Percentiles rank a stretch among this genome's conserved stretches.
phyloP scores from a whole-genome alignment of 2,113 vertebrate species.

The Indicator maculatus region DNA sequence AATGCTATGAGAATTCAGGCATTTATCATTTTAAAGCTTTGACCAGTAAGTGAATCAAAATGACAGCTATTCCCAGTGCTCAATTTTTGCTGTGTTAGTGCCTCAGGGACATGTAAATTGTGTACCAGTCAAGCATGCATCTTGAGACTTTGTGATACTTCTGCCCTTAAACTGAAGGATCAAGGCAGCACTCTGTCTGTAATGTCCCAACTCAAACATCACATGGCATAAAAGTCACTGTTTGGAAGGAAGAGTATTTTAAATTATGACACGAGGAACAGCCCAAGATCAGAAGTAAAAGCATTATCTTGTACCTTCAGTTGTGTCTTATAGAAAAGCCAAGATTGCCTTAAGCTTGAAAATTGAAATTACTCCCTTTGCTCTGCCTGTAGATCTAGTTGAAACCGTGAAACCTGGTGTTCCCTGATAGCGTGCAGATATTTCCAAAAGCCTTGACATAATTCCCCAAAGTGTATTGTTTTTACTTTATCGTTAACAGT shows the following conservation, averaged over 20 bases:
- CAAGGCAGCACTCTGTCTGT: background rate
- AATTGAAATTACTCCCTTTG: background rate
- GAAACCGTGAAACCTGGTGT: background rate
- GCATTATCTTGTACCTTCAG: background rate
- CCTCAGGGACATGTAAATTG: background rate
- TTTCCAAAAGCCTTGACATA: constrained; percentile 1
- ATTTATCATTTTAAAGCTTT: background rate
- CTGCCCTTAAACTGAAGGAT: background rate
- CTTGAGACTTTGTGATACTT: background rate
- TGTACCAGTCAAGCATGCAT: rapidly evolving
- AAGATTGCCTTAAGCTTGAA: background rate
- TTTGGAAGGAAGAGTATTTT: background rate
- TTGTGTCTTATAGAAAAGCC: background rate
- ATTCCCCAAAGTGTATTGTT: background rate
- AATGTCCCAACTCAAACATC: background rate
- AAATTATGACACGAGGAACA: background rate
- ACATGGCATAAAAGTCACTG: background rate
- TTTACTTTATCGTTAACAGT: constrained; percentile 37
- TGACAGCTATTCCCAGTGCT: background rate
- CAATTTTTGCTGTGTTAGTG: background rate
- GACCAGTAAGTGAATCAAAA: background rate
- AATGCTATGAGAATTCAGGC: background rate
- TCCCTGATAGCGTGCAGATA: background rate
- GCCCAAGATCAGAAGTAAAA: background rate
- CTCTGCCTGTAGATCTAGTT: background rate